Evolutionary conservation across 2,888 invertebrate genomes (phyloP), one percentile per base, ranked within the genome.

Genomic region (Oeneis ivallda): DNA sequence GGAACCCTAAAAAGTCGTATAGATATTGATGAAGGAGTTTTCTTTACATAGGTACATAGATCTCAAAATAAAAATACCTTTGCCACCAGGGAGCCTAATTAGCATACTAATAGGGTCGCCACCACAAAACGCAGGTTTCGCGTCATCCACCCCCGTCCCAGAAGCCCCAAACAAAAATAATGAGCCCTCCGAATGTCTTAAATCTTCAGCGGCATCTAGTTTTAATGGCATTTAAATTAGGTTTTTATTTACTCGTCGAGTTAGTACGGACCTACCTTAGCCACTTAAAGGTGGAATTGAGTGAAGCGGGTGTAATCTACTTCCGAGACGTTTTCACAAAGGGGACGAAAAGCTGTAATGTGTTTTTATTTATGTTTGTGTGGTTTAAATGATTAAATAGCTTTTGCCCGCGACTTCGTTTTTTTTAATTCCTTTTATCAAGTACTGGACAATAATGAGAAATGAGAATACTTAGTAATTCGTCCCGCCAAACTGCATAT

Each of bases 171-270:
- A 77, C 76, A 76, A 78, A 80, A 80, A 77, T 80, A 80, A 80
- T 75, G 78, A 76, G 72, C 71, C 64, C 76, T 32, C 70, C 69
- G 73, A 73, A 75, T 74, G 77, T 82, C 82, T 82, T 83, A 84
- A 87, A 83, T 85, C 83, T 83, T 79, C 76, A 78, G 78, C 72
- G 82, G 82, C 83, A 83, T 89, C 84, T 85, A 86, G 84, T 82
- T 88, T 87, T 89, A 89, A 91, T 90, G 89, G 87, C 84, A 90
- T 91, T 89, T 90, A 89, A 89, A 91, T 91, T 87, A 87, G 87
- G 76, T 89, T 89, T 87, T 89, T 90, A 90, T 89, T 89, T 89
- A 86, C 64, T 41, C 62, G 52, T 10, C 47, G 66, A 63, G 84
- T 62, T 58, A 66, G 15, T 53, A 41, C 39, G 32, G n/a, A n/a